phyloP scores from a whole-genome alignment of 64 coral and sea anemone genomes.

The Montipora cactus region DNA sequence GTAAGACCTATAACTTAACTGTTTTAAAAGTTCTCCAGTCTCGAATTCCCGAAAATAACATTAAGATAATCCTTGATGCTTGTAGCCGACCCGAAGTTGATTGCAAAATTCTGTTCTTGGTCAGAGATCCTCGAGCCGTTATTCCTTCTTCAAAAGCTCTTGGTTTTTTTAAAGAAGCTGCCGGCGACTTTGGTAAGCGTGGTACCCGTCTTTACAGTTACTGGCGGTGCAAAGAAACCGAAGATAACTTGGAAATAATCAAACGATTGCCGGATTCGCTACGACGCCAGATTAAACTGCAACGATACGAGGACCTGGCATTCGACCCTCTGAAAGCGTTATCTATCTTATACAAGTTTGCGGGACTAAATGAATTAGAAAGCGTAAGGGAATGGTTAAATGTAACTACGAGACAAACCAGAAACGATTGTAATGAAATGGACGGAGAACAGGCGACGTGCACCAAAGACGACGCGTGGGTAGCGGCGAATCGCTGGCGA shows the following conservation, averaged over 20 bases:
- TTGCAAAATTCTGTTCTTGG: constrained; percentile 31
- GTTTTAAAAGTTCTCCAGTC: constrained; percentile 25
- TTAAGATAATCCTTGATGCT: constrained; percentile 4
- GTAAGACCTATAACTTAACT: constrained; percentile 19
- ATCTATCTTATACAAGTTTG: constrained; percentile 10
- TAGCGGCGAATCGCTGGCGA: constrained; percentile 22
- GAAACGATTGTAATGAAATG: neutral
- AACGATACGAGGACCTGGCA: constrained; percentile 39
- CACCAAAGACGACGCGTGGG: constrained; percentile 21
- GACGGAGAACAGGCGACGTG: neutral
- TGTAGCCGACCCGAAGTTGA: neutral
- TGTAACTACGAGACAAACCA: neutral
- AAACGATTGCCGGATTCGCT: neutral
- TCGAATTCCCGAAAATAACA: constrained; percentile 20
- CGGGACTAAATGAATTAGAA: constrained; percentile 11
- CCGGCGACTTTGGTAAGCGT: neutral
- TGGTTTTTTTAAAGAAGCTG: neutral
- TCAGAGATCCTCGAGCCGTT: constrained; percentile 35
- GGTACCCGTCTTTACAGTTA: constrained; percentile 33
- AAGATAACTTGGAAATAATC: constrained; percentile 33
- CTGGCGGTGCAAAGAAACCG: constrained; percentile 18
- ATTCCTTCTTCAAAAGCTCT: neutral
- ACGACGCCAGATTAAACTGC: neutral
- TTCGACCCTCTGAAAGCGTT: constrained; percentile 18
- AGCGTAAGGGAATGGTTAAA: constrained; percentile 21